Base-by-base conservation (phyloP, 1,140 invertebrate genomes). In the Cotesia vestalis region DNA sequence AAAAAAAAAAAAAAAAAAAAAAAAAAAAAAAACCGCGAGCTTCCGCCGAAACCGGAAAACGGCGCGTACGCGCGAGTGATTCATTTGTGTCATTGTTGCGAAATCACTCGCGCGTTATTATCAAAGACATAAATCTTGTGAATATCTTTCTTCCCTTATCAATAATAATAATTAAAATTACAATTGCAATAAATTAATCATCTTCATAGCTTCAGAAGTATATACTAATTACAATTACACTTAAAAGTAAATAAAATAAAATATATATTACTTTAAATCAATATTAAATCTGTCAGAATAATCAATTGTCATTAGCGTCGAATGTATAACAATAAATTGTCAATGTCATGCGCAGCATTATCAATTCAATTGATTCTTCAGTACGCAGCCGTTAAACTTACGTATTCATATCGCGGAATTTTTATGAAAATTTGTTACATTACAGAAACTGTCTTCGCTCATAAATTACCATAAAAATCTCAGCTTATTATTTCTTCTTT, bases 321-420 rank as follows among this genome's bases (percentile, higher is more conserved):
- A 9, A 51, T 11, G 46, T 46, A 53, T 6, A 14, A 67, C 64
- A 72, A 72, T 72, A 53, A 72, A 67, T 67, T 72, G 60, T 36
- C 64, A 67, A 27, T 62, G 64, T 72, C 71, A 72, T 72, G 71
- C 71, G 71, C 71, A 72, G 60, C 61, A 67, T 11, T 17, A 51
- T 36, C 20, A 20, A 59, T 46, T 61, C 55, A 72, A 72, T 72
- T 72, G 71, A 72, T 66, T 72, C 20, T 11, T 27, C n/a, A 60
- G 12, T 57, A 67, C 64, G 71, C 64, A 72, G 53, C 35, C 64
- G 52, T 55, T 11, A 59, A 2, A 66, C 36, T 72, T 72, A 66
- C 14, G 52, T 64, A 72, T 72, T 72, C 70, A 51, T 17, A 8
- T 17, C 53, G 63, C 53, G 36, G 53, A 67, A 53, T 67, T 67